Percentiles rank a stretch among this genome's conserved stretches.
Evolutionary conservation across 2,888 invertebrate species (phyloP).

Genomic region (Oxycera nigricornis): DNA sequence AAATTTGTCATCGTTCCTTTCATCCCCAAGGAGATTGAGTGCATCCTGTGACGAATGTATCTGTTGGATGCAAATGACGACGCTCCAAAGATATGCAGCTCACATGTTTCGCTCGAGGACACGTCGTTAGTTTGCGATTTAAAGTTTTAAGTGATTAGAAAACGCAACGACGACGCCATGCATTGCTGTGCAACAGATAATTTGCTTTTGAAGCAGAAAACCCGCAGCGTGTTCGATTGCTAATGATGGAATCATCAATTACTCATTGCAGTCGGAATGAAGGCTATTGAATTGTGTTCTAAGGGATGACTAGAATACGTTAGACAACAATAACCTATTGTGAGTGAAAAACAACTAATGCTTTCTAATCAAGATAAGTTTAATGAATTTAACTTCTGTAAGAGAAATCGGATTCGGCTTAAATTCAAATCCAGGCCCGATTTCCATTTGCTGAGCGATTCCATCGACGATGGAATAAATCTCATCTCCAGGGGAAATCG

Average conservation of each 20-base stretch:
- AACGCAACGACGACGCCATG: not conserved
- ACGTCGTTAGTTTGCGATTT: not conserved
- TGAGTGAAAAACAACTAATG: no score
- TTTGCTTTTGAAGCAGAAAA: not conserved
- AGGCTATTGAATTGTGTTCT: no score
- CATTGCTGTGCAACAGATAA: not conserved
- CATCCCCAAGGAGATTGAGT: not conserved
- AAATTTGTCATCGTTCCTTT: not conserved
- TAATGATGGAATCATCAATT: not conserved
- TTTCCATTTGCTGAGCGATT: no score
- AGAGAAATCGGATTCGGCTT: no score
- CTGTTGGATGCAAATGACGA: not conserved
- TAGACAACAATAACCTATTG: no score
- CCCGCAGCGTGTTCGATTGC: not conserved
- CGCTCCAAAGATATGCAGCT: not conserved
- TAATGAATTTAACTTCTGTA: no score
- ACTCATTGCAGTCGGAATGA: no score
- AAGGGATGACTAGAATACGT: no score
- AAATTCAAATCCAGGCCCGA: no score
- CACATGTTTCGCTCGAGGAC: not conserved
- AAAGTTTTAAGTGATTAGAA: constrained; percentile 6
- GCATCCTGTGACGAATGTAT: not conserved
- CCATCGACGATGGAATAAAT: no score
- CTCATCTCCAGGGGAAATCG: no score
- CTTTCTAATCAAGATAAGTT: no score